phyloP scores from a whole-genome alignment of 2,888 invertebrate species.

The Dorcus parallelipipedus region DNA sequence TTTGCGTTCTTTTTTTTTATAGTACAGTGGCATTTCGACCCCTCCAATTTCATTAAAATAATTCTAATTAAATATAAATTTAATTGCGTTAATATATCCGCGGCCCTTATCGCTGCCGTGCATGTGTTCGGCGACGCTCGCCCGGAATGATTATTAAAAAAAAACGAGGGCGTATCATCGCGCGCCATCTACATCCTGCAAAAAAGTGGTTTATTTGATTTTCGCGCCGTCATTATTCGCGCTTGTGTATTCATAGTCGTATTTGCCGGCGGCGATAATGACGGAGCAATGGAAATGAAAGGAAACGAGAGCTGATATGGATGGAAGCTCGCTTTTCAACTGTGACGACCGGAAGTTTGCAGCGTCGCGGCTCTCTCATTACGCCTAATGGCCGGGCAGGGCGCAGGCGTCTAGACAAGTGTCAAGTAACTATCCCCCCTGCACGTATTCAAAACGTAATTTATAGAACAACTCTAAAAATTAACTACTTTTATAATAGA shows the following conservation, averaged over 20 bases:
- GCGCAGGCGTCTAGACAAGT: slow-evolving; percentile 26
- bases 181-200: too few species aligned
- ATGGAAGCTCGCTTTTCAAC: slow-evolving; percentile 38
- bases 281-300: slow-evolving; percentile 35
- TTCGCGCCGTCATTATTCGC: slow-evolving; percentile 12
- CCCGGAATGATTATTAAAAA: too few species aligned
- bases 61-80: too few species aligned
- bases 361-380: slow-evolving; percentile 35
- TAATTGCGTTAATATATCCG: too few species aligned
- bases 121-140: too few species aligned
- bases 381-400: slow-evolving; percentile 32
- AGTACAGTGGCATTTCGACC: too few species aligned
- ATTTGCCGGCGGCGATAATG: slow-evolving; percentile 25
- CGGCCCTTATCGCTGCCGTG: too few species aligned
- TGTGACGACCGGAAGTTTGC: slow-evolving; percentile 37
- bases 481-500: too few species aligned
- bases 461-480: background rate
- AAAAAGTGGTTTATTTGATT: slow-evolving; percentile 12
- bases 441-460: slow-evolving; percentile 12
- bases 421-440: slow-evolving; percentile 15
- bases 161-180: too few species aligned
- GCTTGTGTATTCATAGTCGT: slow-evolving; percentile 16
- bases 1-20: too few species aligned
- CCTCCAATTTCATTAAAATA: too few species aligned
- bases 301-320: slow-evolving; percentile 34